Evolutionary conservation across 2,888 invertebrate species (phyloP), one percentile per base, ranked within the genome.

Genomic region (Callinectes sapidus): DNA sequence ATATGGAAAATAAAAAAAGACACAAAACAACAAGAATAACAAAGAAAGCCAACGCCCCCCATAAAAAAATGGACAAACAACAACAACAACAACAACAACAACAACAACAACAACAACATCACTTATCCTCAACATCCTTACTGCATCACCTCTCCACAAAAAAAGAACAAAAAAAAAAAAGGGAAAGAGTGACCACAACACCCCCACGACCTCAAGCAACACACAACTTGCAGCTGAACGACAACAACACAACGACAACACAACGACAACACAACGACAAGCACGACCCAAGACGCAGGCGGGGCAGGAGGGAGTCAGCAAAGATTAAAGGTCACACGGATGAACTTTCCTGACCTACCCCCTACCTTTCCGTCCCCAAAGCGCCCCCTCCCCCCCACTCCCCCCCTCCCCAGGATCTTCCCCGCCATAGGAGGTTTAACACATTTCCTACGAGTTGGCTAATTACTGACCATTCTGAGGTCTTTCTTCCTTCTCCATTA

Each of bases 251-350:
- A n/a, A n/a, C n/a, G n/a, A 71, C 28, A 28, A 13, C 71, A 71
- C n/a, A n/a, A 71, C 28, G 10, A 71, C 71, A 71, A 71, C 8
- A 28, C 71, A 71, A 71, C 71, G 13, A 71, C 71, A 28, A n/a
- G 71, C 28, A 71, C 28, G 71, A 71, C 71, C n/a, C n/a, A n/a
- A 71, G 28, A 71, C 28, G 71, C n/a, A 71, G 71, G 71, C 71
- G 28, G 71, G 71, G 28, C 71, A 71, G 71, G 71, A 71, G 71
- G 71, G 28, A 71, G 28, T 6, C 28, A 28, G 71, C 28, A 28
- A 71, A 71, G 71, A n/a, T 71, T n/a, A 71, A 71, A 71, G 71
- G 71, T 71, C 71, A 71, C 71, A 71, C 71, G 71, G 28, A 71
- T 71, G 71, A 71, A 71, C 71, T 71, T n/a, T 71, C 71, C 28